These are phyloP conservation scores for Dasyprocta punctata DNA, from an alignment of 2,113 vertebrate genomes.

Conservation along the genomic window DNA sequence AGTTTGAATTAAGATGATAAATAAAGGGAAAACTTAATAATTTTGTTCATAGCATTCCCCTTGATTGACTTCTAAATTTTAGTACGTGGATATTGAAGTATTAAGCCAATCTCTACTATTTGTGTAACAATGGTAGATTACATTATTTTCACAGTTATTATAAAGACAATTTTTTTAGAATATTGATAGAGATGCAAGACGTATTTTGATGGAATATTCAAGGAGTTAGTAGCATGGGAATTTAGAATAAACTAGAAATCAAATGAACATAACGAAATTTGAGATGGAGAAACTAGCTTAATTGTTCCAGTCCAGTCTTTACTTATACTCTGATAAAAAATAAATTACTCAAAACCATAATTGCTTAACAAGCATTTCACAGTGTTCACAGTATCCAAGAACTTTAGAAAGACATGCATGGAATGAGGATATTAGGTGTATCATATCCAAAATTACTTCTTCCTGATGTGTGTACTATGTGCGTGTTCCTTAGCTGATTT, in stretches of 20 bases:
- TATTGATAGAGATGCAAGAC: background rate
- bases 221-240: background rate
- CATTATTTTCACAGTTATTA: background rate
- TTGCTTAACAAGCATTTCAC: background rate
- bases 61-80: background rate
- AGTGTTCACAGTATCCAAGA: background rate
- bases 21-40: fast-evolving
- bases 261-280: background rate
- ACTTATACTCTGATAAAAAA: background rate
- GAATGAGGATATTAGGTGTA: background rate
- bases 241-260: background rate
- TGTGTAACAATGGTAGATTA: background rate
- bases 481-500: background rate
- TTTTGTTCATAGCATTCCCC: background rate
- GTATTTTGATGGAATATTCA: background rate
- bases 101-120: background rate
- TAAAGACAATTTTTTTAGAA: background rate
- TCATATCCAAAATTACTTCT: background rate
- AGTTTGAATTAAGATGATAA: background rate
- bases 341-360: background rate
- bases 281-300: background rate
- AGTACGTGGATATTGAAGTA: background rate
- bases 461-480: background rate
- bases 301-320: background rate
- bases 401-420: background rate